These are phyloP conservation scores for Neotoxoptera formosana DNA, from an alignment of 1,140 invertebrate genomes.

Conservation along the genomic window DNA sequence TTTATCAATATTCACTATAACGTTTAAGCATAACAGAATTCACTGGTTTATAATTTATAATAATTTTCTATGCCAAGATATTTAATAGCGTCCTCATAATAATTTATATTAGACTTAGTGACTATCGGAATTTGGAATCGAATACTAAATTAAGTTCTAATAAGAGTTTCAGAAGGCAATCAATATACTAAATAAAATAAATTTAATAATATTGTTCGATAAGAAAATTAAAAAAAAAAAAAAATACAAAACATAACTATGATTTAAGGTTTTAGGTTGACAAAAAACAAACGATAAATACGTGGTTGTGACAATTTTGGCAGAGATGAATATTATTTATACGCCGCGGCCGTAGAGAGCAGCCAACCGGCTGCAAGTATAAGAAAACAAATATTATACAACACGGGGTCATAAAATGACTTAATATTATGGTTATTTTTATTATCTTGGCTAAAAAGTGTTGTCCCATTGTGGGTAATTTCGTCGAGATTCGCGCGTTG, in stretches of 20 bases:
- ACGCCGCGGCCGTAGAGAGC: constrained; percentile 76
- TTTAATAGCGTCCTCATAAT: too few species aligned
- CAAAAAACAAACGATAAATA: not conserved
- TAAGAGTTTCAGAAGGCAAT: not conserved
- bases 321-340: constrained; percentile 70
- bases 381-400: constrained; percentile 73
- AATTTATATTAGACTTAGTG: too few species aligned
- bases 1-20: too few species aligned
- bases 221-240: too few species aligned
- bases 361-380: constrained; percentile 72
- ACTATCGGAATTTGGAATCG: too few species aligned
- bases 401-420: constrained; percentile 91
- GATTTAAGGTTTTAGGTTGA: not conserved
- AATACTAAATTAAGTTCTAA: not conserved
- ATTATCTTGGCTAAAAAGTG: not conserved
- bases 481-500: not conserved
- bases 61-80: too few species aligned
- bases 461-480: not conserved
- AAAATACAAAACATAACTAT: not conserved
- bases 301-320: constrained; percentile 69
- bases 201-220: too few species aligned
- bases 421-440: not conserved
- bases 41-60: too few species aligned
- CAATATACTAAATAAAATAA: not conserved
- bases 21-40: too few species aligned